These are phyloP conservation scores for Osmoderma eremita DNA, from an alignment of 2,888 invertebrate species.

Conservation along the genomic window DNA sequence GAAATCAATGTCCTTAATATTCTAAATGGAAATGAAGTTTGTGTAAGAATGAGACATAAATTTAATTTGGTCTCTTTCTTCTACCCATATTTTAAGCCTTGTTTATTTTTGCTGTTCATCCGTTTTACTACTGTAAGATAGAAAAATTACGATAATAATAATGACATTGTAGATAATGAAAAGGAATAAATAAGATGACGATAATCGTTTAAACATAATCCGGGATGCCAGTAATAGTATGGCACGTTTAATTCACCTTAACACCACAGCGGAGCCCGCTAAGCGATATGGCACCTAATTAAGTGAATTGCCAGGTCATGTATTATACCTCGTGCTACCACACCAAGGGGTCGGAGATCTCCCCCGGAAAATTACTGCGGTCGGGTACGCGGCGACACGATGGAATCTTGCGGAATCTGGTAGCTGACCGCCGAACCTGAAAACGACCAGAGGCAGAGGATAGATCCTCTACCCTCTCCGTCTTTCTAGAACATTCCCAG, in stretches of 20 bases:
- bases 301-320: constrained; percentile 41
- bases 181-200: neutral
- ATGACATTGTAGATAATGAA: neutral
- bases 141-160: too few relatives aligned
- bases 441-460: constrained; percentile 17
- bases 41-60: too few relatives aligned
- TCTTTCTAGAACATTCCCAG: constrained; percentile 43
- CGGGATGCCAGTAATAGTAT: neutral
- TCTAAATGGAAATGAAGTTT: too few relatives aligned
- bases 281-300: constrained; percentile 42
- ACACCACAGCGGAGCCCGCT: constrained; percentile 20
- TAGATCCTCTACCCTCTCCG: constrained; percentile 12
- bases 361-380: constrained; percentile 48
- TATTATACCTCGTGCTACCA: constrained; percentile 34
- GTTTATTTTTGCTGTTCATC: too few relatives aligned
- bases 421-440: constrained; percentile 56
- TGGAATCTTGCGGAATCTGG: constrained; percentile 55
- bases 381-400: constrained; percentile 39
- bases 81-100: too few relatives aligned
- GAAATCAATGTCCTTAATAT: too few relatives aligned
- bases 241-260: constrained; percentile 32
- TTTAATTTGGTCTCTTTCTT: too few relatives aligned
- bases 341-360: constrained; percentile 39
- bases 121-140: too few relatives aligned
- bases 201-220: neutral